phyloP scores from a whole-genome alignment of 2,113 vertebrate species.

The Erpornis zantholeuca region DNA sequence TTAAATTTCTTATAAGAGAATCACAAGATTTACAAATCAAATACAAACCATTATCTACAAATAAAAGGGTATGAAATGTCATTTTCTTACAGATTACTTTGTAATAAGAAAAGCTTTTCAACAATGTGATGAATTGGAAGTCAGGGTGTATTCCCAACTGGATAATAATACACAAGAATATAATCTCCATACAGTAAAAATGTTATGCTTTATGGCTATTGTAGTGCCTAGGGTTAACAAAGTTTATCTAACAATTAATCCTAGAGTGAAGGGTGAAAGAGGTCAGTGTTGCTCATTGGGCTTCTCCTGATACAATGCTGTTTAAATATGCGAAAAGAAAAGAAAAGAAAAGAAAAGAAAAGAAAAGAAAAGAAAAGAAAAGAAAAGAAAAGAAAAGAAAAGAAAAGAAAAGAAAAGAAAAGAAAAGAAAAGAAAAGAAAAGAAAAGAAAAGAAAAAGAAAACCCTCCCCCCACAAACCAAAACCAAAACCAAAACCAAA shows the following conservation, averaged over 20 bases:
- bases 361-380: too few species aligned
- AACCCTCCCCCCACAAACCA: too few species aligned
- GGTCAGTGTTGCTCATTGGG: neutral
- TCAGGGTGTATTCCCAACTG: neutral
- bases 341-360: too few species aligned
- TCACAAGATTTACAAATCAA: neutral
- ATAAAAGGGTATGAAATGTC: neutral
- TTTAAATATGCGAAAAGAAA: neutral
- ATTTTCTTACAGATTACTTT: neutral
- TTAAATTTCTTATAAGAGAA: neutral
- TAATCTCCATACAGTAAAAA: neutral
- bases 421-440: too few species aligned
- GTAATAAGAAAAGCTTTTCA: neutral
- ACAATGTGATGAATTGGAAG: neutral
- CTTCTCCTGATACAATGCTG: neutral
- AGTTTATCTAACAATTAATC: neutral
- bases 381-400: too few species aligned
- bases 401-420: too few species aligned
- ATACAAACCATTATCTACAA: neutral
- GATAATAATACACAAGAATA: neutral
- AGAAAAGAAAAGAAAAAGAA: too few species aligned
- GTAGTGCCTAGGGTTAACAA: neutral
- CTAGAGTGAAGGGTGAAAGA: neutral
- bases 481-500: neutral
- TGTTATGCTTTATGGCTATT: neutral